Conservation (phyloP, 2,797 vertebrate genomes). For the Sebastolobus altivelis region DNA sequence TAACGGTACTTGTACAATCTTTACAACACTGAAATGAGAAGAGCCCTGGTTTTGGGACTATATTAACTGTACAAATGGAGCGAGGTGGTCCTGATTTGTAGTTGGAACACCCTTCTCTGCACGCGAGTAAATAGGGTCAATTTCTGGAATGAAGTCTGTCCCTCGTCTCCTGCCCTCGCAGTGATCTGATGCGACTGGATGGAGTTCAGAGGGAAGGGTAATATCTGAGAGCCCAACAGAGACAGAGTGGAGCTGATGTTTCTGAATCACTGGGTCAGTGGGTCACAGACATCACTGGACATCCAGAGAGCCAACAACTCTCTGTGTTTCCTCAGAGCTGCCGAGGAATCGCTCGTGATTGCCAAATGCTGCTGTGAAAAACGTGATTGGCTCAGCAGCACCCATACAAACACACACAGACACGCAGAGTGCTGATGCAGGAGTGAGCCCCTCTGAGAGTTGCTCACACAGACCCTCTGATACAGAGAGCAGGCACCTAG, state of each 20-base stretch:
- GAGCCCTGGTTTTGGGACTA: not conserved
- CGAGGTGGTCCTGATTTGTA: conserved; percentile 6
- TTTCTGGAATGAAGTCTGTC: conserved; percentile 60
- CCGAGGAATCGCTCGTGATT: conserved; percentile 54
- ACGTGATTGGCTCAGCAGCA: conserved; percentile 44
- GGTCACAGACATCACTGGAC: conserved; percentile 79
- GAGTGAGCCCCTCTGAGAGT: conserved; percentile 68
- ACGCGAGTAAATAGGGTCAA: conserved; percentile 29
- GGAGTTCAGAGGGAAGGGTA: conserved; percentile 68
- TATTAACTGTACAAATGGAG: conserved; percentile 16
- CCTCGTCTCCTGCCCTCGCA: conserved; percentile 65
- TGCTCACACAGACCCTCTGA: conserved; percentile 73
- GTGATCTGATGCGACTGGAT: conserved; percentile 73
- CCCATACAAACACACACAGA: conserved; percentile 22
- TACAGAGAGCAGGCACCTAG: conserved; percentile 78
- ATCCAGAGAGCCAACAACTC: conserved; percentile 54
- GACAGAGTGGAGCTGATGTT: conserved; percentile 72
- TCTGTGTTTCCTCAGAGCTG: conserved; percentile 52
- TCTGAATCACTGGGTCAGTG: conserved; percentile 83
- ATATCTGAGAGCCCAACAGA: conserved; percentile 66
- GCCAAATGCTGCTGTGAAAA: conserved; percentile 52
- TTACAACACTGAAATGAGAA: not conserved
- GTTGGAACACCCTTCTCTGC: conserved; percentile 11
- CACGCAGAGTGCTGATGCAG: conserved; percentile 44
- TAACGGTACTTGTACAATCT: not conserved